phyloP scores from a whole-genome alignment of 2,797 vertebrate species.

The Nannoperca obscura region DNA sequence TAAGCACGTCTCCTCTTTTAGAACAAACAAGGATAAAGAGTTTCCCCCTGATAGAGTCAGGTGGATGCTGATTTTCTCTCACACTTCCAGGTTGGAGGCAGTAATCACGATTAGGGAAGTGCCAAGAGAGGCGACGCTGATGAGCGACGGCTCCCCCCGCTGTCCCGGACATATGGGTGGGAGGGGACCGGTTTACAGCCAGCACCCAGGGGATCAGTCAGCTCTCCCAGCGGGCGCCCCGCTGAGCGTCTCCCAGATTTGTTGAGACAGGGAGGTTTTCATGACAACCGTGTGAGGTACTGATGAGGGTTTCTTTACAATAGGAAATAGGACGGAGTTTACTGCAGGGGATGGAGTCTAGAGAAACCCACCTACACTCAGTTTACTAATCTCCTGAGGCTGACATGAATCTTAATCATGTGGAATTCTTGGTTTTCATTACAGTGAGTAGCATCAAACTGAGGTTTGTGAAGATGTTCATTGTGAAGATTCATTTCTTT shows the following conservation, averaged over 20 bases:
- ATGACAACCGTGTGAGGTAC: constrained; percentile 33
- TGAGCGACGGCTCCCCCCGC: constrained; percentile 58
- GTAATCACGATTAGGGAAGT: constrained; percentile 55
- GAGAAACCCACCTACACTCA: constrained; percentile 44
- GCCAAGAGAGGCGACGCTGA: constrained; percentile 41
- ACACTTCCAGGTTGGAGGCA: constrained; percentile 36
- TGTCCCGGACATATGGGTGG: constrained; percentile 63
- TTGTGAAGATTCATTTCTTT: background rate
- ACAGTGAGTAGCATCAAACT: background rate
- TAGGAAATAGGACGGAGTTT: constrained; percentile 45
- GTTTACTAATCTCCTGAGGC: constrained; percentile 29
- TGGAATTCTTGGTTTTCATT: constrained; percentile 17
- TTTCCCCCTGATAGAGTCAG: constrained; percentile 47
- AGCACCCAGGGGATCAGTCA: constrained; percentile 46
- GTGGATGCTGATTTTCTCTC: constrained; percentile 61
- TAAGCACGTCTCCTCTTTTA: constrained; percentile 57
- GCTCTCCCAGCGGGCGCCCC: constrained; percentile 32
- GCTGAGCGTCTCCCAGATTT: constrained; percentile 33
- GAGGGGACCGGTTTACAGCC: constrained; percentile 48
- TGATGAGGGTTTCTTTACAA: constrained; percentile 26
- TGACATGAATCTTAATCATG: constrained; percentile 26
- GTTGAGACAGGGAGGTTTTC: constrained; percentile 39
- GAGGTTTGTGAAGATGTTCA: constrained; percentile 16
- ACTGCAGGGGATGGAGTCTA: constrained; percentile 39
- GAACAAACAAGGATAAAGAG: constrained; percentile 72